Evolutionary conservation across 30 jellyfish, hydroid and myxozoan species (phyloP), one percentile per base, ranked within the genome.

Genomic region (Pseudorhiza aurosa): DNA sequence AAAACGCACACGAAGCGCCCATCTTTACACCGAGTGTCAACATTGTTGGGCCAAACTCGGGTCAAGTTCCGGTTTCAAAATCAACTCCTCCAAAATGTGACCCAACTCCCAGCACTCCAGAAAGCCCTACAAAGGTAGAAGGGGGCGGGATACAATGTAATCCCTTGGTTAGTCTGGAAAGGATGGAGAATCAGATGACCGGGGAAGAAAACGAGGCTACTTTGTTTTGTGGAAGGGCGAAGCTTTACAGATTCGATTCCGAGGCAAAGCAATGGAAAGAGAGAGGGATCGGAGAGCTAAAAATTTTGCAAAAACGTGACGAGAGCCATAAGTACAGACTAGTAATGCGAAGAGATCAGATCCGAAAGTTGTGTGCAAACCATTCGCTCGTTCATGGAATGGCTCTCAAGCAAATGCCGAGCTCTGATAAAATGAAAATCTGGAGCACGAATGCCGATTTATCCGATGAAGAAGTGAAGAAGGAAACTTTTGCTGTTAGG

Each of bases 371-470:
- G 24, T 73, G 90, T 25, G 96, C 96, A 5, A 87, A 87, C 33
- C 96, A 87, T 68, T 5, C 49, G 12, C 69, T 87, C 5, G 75
- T 77, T 28, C 59, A 33, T 7, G 92, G 92, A 90, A 87, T 87
- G 91, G 2, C 36, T 46, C 44, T 83, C 42, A 46, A 55, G 42
- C 81, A 65, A 19, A 71, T 83, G 88, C 81, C 63, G 19, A 44
- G 60, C 49, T 63, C 85, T 0, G 86, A 85, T 28, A 88, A 79
- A 25, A 87, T 93, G 24, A 87, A 40, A n/a, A 65, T 85, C 28
- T 91, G 98, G 98, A 85, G 64, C 33, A 60, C 96, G 4, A 53
- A 44, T 3, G 95, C 95, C 12, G 98, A 91, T 68, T 59, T 55
- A 32, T 44, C 95, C 15, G 98, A 85, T 25, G 98, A 75, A 21